phyloP scores from a whole-genome alignment of 2,888 invertebrate genomes.

The Drosophila anomalata region DNA sequence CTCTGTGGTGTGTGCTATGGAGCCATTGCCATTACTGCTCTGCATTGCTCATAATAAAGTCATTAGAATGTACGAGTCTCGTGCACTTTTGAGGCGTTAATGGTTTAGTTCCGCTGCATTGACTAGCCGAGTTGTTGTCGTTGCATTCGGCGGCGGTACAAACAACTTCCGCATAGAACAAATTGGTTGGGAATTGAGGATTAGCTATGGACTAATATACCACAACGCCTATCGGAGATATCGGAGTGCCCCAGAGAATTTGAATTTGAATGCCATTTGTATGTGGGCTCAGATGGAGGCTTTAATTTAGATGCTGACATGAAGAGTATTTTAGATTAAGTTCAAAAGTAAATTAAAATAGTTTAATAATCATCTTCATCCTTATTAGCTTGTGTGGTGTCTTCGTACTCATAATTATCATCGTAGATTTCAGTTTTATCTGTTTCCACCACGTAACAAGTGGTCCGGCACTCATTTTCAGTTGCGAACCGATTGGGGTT shows the following conservation, averaged over 20 bases:
- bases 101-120: constrained; percentile 75
- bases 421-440: background rate
- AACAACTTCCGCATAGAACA: constrained; percentile 64
- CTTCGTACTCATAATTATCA: background rate
- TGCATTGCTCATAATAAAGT: constrained; percentile 77
- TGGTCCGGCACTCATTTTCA: constrained; percentile 17
- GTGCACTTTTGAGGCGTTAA: constrained; percentile 64
- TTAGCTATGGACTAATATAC: constrained; percentile 33
- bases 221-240: constrained; percentile 6
- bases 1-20: constrained; percentile 11
- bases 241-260: background rate
- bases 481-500: constrained; percentile 55
- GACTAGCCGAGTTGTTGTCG: constrained; percentile 49
- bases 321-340: too few relatives aligned
- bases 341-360: background rate
- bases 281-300: background rate
- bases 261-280: background rate
- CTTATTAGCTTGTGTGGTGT: background rate
- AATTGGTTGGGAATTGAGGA: constrained; percentile 35
- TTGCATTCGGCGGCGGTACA: constrained; percentile 9
- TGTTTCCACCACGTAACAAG: constrained; percentile 19
- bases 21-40: constrained; percentile 42
- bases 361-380: background rate
- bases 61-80: constrained; percentile 69
- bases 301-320: background rate